Conservation (phyloP, 2,797 vertebrate species). For the Setipinna tenuifilis region DNA sequence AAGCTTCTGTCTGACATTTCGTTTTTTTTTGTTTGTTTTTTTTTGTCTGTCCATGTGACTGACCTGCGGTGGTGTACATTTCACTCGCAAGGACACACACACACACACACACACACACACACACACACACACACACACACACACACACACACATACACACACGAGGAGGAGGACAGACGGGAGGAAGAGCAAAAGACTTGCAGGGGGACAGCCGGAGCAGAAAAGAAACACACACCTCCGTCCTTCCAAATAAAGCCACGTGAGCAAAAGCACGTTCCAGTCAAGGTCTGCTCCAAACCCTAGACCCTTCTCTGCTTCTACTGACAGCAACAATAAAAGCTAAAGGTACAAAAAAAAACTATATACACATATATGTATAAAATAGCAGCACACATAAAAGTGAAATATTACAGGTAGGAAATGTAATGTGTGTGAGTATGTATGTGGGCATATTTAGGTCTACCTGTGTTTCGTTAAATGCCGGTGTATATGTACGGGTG, state of each 20-base stretch:
- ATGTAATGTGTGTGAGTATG: neutral
- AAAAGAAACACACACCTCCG: neutral
- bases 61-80: neutral
- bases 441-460: neutral
- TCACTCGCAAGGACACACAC: constrained; percentile 5
- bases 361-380: constrained; percentile 91
- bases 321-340: constrained; percentile 72
- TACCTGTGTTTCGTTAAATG: constrained; percentile 9
- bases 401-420: constrained; percentile 87
- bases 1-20: constrained; percentile 2
- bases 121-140: no score
- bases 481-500: constrained; percentile 10
- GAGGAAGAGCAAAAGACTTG: constrained; percentile 3
- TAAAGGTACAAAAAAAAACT: constrained; percentile 83
- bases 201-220: neutral
- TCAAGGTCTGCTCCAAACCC: constrained; percentile 78
- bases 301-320: constrained; percentile 77
- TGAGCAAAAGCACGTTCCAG: constrained; percentile 81
- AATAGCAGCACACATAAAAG: constrained; percentile 97
- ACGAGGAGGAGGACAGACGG: neutral
- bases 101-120: neutral
- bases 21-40: neutral
- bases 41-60: neutral
- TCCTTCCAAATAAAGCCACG: constrained; percentile 4
- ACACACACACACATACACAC: neutral